Base-by-base conservation (phyloP, 2,113 vertebrate species). In the Picathartes gymnocephalus region DNA sequence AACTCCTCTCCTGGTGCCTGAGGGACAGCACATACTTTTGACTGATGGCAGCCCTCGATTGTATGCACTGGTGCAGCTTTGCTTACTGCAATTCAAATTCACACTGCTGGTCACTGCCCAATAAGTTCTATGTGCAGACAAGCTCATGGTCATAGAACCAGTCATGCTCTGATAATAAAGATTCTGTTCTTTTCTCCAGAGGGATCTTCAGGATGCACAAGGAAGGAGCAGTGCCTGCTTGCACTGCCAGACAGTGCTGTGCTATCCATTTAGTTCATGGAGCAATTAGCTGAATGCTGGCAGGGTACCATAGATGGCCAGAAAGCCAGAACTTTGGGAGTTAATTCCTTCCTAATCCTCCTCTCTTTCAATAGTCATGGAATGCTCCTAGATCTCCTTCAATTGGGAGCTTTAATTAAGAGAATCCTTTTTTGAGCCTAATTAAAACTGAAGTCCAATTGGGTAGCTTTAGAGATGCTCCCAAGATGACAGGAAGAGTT, bases 321-420 rank as follows among this genome's bases (percentile, higher is more conserved):
- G 57, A 86, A 84, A 88, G 85, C 5, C 61, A 84, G 88, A 84
- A 79, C 3, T 69, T 35, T 21, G 15, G 39, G 60, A 95, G 83
- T 95, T 93, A 96, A 95, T 87, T 79, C 62, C 35, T 68, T 82
- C 57, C 53, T 81, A 93, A 60, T 89, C 42, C n/a, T 91, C 11
- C 57, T 60, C 14, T 90, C 56, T 81, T 76, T 73, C 56, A 81
- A 61, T 51, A 74, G 11, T 83, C 39, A 37, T 54, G 37, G 72
- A 89, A 82, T 71, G 27, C 13, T 86, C 70, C 92, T 90, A 89
- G 57, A 94, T 62, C 60, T 86, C 40, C 81, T 91, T 96, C 81
- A 83, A 70, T n/a, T 72, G 73, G 45, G 25, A 83, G 11, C 24
- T 83, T 64, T 95, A 91, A 96, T 92, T 93, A 93, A 92, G 37